Evolutionary conservation across 2,797 vertebrate genomes (phyloP), one percentile per base, ranked within the genome.

Genomic region (Bovichtus diacanthus): DNA sequence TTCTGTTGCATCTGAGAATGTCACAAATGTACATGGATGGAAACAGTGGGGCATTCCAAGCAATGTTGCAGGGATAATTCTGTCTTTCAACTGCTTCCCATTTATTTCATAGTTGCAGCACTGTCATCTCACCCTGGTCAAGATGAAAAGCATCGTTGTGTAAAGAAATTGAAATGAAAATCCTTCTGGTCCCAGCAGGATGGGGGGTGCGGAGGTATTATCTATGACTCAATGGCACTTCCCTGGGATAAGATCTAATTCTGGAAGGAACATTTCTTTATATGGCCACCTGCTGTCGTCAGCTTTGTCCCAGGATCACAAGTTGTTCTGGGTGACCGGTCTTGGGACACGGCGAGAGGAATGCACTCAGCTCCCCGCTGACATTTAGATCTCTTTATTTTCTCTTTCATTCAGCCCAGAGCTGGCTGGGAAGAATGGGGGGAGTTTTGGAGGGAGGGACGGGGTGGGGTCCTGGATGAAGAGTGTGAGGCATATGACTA

Each of bases 91-190:
- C 95, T 95, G 95, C 93, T 96, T 95, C 95, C 96, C 95, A 97
- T 98, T 97, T 97, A 96, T 97, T 96, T 96, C 95, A 95, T 96
- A 92, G 95, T 93, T 68, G 78, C 95, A 73, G 95, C 93, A 94
- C 95, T 95, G 95, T 95, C 96, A 95, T 96, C 95, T 94, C 95
- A 92, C 90, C 85, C 93, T 93, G 95, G 95, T 95, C 85, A 94
- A 96, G 96, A 97, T 97, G 96, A 99, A 97, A 98, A 92, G 95
- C 96, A 96, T 96, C 90, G 94, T 96, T 95, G 95, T 97, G 96
- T 96, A 96, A 97, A 97, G 96, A 96, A 97, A 97, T 96, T 96
- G 96, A 97, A 98, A 98, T 97, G 97, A 97, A 94, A 97, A 97
- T 97, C 96, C 96, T 96, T 95, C 95, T 96, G 95, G 94, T 95